phyloP scores from a whole-genome alignment of 1,140 invertebrate genomes.

The Lerema accius region DNA sequence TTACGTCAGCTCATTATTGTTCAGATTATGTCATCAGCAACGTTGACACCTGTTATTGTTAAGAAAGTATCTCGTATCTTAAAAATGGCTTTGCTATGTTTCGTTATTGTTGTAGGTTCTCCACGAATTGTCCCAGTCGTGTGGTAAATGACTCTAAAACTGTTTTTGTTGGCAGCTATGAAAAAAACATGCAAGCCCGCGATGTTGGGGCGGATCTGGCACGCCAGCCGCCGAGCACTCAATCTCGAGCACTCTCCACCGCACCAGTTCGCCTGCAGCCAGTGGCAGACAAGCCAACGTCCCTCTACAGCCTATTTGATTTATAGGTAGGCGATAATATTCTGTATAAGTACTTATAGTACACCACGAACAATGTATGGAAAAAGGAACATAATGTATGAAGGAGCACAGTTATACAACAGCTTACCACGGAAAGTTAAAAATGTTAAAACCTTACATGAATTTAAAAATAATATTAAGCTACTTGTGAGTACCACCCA shows the following conservation, averaged over 20 bases:
- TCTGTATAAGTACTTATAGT: no score
- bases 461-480: background rate
- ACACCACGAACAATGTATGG: background rate
- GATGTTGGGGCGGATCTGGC: conserved; percentile 66
- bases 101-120: no score
- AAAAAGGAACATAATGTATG: background rate
- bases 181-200: conserved; percentile 70
- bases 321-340: no score
- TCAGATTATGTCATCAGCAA: no score
- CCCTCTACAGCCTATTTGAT: conserved; percentile 58
- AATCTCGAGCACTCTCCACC: conserved; percentile 64
- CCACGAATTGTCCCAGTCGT: no score
- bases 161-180: conserved; percentile 54
- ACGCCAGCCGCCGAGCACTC: conserved; percentile 64
- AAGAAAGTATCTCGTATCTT: no score
- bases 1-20: no score
- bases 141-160: background rate
- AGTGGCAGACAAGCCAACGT: conserved; percentile 61
- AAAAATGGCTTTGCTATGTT: no score
- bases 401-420: background rate
- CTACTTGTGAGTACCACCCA: background rate
- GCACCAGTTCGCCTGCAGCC: conserved; percentile 68
- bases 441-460: background rate
- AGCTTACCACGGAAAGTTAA: background rate
- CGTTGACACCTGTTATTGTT: no score